Percentiles rank a stretch among this genome's conserved stretches.
phyloP scores from a whole-genome alignment of 92 coral and sea anemone species.

The Muricea muricata region DNA sequence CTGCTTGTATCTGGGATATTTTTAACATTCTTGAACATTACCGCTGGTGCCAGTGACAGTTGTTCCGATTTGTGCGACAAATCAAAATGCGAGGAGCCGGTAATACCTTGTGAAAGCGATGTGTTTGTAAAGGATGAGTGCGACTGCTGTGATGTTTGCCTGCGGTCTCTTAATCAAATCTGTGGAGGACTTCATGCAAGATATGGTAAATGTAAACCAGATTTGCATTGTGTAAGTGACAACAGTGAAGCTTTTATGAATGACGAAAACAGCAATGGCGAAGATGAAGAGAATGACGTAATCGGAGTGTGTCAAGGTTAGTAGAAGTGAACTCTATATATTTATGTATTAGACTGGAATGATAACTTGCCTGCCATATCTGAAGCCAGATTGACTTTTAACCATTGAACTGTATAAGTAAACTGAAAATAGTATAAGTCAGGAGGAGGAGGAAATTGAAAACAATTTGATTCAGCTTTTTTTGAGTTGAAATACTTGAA shows the following conservation, averaged over 20 bases:
- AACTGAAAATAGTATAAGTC: too few species aligned
- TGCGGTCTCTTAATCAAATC: conserved; percentile 6
- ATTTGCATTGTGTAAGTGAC: conserved; percentile 21
- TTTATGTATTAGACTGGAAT: too few species aligned
- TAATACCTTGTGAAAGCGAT: conserved; percentile 21
- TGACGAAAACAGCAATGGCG: neutral
- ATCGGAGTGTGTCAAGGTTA: conserved; percentile 40
- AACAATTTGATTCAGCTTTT: too few species aligned
- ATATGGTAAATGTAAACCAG: conserved; percentile 26
- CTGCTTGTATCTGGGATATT: neutral
- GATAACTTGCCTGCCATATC: too few species aligned
- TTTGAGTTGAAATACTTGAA: too few species aligned
- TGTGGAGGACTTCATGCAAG: conserved; percentile 31
- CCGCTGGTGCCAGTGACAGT: conserved; percentile 13
- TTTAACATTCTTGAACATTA: neutral
- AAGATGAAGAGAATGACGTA: neutral
- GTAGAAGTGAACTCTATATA: too few species aligned
- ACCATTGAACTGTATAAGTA: too few species aligned
- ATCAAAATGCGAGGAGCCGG: conserved; percentile 21
- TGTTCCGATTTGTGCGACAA: conserved; percentile 35
- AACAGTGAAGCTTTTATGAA: conserved; percentile 39
- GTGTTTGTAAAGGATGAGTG: conserved; percentile 20
- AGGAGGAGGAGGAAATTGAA: too few species aligned
- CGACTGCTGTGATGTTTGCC: conserved; percentile 40
- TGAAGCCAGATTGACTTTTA: too few species aligned